These are phyloP conservation scores for Corydoras sp. DNA, from an alignment of 2,113 vertebrate species.

Conservation along the genomic window DNA sequence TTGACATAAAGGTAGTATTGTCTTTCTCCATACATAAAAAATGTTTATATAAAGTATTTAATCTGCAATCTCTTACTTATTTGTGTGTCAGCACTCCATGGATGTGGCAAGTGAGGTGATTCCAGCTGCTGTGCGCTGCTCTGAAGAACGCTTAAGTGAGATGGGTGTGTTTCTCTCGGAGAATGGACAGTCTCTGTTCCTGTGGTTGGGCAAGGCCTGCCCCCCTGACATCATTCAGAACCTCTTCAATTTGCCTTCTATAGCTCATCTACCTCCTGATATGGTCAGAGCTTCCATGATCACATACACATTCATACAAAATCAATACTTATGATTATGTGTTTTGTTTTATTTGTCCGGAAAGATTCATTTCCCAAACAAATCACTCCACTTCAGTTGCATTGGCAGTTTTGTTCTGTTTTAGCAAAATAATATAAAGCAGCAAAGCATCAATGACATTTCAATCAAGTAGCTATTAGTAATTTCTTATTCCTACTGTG, in stretches of 20 bases:
- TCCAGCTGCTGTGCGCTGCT: conserved; percentile 77
- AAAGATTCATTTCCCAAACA: no score
- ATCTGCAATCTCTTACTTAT: neutral
- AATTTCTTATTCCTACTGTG: no score
- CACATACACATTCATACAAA: neutral
- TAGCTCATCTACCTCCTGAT: conserved; percentile 74
- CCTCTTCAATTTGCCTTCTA: conserved; percentile 82
- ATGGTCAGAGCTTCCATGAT: conserved; percentile 62
- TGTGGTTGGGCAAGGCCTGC: conserved; percentile 82
- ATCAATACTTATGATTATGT: neutral
- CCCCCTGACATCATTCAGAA: conserved; percentile 81
- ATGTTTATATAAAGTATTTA: no score
- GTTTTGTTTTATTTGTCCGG: neutral
- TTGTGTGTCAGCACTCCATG: conserved; percentile 70
- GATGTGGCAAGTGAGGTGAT: conserved; percentile 60
- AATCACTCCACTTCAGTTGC: no score
- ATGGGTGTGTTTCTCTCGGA: conserved; percentile 82
- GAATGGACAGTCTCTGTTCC: conserved; percentile 77
- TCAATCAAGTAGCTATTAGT: no score
- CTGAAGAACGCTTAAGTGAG: conserved; percentile 80
- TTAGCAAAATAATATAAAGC: no score
- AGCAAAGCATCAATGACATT: no score
- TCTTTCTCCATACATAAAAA: no score
- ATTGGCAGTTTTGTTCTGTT: no score
- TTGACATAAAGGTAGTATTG: no score